Evolutionary conservation across 2,113 vertebrate genomes (phyloP).

Genomic region (Neomonachus schauinslandi): DNA sequence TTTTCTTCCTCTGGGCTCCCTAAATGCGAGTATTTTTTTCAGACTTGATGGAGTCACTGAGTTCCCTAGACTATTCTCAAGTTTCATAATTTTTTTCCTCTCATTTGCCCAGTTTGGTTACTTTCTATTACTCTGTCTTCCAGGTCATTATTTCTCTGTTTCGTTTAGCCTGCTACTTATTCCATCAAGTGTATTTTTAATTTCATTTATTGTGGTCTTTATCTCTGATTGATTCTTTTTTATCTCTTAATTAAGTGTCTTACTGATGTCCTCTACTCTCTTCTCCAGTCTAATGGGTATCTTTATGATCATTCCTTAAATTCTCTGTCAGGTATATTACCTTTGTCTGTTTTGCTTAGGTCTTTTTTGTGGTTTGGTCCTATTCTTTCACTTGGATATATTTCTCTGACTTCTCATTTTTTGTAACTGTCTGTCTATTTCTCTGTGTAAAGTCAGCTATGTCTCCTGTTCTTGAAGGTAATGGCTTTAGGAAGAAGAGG

Average conservation of each 20-base stretch:
- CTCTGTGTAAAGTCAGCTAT: not conserved
- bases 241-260: not conserved
- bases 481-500: not conserved
- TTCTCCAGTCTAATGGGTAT: not conserved
- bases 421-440: not conserved
- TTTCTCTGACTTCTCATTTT: not conserved
- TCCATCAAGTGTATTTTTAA: not conserved
- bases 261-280: not conserved
- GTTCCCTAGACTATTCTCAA: not conserved
- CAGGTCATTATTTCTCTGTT: not conserved
- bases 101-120: not conserved
- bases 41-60: not conserved
- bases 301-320: not conserved
- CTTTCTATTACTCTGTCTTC: not conserved
- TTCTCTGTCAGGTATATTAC: not conserved
- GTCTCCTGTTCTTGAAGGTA: not conserved
- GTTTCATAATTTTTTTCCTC: not conserved
- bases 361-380: not conserved
- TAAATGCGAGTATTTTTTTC: not conserved
- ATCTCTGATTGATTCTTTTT: not conserved
- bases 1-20: not conserved
- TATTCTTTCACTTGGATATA: not conserved
- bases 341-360: not conserved
- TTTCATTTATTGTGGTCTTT: not conserved
- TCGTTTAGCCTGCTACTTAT: not conserved